phyloP scores from a whole-genome alignment of 2,888 invertebrate genomes.

The Drosophila leonis region DNA sequence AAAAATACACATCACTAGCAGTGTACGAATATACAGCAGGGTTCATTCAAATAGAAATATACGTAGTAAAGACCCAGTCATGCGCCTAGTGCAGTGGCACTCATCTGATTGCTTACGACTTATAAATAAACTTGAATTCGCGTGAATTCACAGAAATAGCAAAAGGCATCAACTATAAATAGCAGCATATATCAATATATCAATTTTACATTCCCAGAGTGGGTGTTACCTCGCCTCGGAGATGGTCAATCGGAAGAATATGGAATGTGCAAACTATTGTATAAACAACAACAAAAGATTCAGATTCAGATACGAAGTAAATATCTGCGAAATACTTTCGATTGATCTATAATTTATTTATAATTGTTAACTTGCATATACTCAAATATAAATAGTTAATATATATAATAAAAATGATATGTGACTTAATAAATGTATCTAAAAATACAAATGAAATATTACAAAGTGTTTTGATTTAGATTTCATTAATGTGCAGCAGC shows the following conservation, averaged over 20 bases:
- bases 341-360: not conserved
- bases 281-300: slow-evolving; percentile 12
- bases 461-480: too few species aligned
- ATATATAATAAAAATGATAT: too few species aligned
- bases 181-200: not conserved
- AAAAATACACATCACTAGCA: slow-evolving; percentile 35
- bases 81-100: slow-evolving; percentile 5
- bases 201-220: slow-evolving; percentile 1
- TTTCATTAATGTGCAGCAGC: too few species aligned
- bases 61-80: not conserved
- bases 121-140: slow-evolving; percentile 2
- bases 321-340: not conserved
- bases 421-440: too few species aligned
- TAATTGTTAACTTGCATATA: too few species aligned
- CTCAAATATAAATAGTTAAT: not conserved
- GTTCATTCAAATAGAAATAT: slow-evolving; percentile 19
- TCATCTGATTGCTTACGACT: not conserved
- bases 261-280: slow-evolving; percentile 1
- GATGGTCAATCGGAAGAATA: not conserved
- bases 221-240: not conserved
- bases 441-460: too few species aligned
- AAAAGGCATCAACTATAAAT: slow-evolving; percentile 3
- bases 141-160: slow-evolving; percentile 4
- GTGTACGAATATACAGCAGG: slow-evolving; percentile 23
- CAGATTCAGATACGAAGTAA: slow-evolving; percentile 1